phyloP scores from a whole-genome alignment of 2,888 invertebrate species.

The Hirtodrosophila duncani region DNA sequence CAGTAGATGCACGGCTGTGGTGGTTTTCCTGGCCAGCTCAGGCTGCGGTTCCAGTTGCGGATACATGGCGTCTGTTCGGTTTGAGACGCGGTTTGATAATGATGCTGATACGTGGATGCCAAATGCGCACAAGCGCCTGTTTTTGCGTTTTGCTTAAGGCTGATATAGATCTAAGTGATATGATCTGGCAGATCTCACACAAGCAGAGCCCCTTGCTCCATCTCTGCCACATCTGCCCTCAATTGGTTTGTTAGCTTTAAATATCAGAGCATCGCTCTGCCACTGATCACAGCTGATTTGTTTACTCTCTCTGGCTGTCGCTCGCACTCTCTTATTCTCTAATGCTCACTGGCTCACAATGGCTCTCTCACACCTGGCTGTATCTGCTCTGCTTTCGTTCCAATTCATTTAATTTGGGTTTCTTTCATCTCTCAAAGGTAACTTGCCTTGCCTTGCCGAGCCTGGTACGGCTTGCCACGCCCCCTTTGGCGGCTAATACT shows the following conservation, averaged over 20 bases:
- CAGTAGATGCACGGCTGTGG: conserved; percentile 41
- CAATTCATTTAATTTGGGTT: too few species aligned
- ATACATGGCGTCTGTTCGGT: conserved; percentile 44
- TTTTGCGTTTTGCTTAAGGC: conserved; percentile 18
- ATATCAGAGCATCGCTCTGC: conserved; percentile 48
- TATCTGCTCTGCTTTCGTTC: too few species aligned
- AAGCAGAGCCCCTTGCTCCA: conserved; percentile 3
- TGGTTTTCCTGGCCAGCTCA: conserved; percentile 34
- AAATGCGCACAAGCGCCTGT: conserved; percentile 20
- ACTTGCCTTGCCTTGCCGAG: too few species aligned
- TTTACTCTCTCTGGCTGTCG: not conserved
- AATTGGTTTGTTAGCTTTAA: conserved; percentile 44
- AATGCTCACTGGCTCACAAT: too few species aligned
- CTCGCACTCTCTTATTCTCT: conserved; percentile 3
- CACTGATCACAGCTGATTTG: conserved; percentile 32
- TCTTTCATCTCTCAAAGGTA: too few species aligned
- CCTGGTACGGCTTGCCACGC: too few species aligned
- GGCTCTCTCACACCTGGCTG: too few species aligned
- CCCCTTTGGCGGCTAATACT: conserved; percentile 30
- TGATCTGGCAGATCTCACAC: too few species aligned
- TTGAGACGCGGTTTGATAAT: conserved; percentile 43
- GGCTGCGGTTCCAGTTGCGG: conserved; percentile 44
- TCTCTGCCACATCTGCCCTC: not conserved
- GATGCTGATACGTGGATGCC: conserved; percentile 22
- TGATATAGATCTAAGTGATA: conserved; percentile 28